Conservation (phyloP, 2,113 vertebrate genomes). For the Macquaria ambigua region DNA sequence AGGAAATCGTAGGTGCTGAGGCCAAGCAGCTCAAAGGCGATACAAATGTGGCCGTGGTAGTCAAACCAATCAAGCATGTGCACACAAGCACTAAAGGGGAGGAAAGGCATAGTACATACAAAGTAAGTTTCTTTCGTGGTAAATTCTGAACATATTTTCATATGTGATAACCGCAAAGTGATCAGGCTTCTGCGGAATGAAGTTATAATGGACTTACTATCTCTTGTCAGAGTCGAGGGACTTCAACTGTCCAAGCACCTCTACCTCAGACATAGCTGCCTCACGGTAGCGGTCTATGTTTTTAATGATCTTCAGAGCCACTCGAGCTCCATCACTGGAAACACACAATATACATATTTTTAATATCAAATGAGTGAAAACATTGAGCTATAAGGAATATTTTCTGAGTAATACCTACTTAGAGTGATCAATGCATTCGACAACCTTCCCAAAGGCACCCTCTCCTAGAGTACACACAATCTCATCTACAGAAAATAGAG, state of each 20-base stretch:
- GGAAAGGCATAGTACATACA: background rate
- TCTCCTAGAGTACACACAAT: conserved; percentile 96
- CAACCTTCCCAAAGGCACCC: conserved; percentile 99
- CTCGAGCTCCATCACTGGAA: conserved; percentile 85
- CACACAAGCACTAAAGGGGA: conserved; percentile 88
- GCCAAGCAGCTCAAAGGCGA: conserved; percentile 95
- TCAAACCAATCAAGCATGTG: conserved; percentile 98
- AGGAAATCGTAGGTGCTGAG: conserved; percentile 98
- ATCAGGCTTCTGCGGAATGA: background rate
- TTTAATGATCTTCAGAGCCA: conserved; percentile 99
- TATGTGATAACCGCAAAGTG: background rate
- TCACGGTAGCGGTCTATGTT: conserved; percentile 97
- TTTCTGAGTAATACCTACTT: conserved; percentile 78
- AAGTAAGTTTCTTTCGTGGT: background rate
- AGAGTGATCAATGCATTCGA: conserved; percentile 94
- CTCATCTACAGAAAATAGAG: conserved; percentile 93
- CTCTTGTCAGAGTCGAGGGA: conserved; percentile 88
- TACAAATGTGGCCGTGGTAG: conserved; percentile 95
- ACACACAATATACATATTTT: conserved; percentile 30
- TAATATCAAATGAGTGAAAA: background rate
- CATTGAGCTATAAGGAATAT: background rate
- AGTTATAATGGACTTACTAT: conserved; percentile 75
- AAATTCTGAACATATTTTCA: background rate
- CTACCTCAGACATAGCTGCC: conserved; percentile 95
- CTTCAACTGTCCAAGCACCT: conserved; percentile 94